phyloP scores from a whole-genome alignment of 37 sponge, comb jelly and placozoan genomes.

The Beroe ovata region DNA sequence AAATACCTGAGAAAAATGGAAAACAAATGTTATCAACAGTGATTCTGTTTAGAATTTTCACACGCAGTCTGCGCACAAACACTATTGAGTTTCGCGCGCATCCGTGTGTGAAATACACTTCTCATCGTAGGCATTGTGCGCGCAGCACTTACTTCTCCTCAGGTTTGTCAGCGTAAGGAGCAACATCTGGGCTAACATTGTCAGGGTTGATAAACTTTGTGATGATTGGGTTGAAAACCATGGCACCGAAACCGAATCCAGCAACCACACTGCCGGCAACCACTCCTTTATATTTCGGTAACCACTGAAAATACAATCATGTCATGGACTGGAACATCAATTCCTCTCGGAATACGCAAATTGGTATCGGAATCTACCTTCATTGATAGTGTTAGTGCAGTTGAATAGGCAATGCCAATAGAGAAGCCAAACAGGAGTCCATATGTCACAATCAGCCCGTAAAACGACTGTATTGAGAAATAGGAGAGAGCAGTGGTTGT shows the following conservation, averaged over 20 bases:
- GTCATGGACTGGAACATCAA: neutral
- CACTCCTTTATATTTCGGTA: conserved; percentile 81
- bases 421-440: conserved; percentile 84
- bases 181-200: conserved; percentile 60
- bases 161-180: conserved; percentile 17
- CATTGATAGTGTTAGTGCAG: conserved; percentile 77
- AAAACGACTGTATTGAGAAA: conserved; percentile 72
- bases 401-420: conserved; percentile 80
- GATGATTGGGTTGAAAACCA: conserved; percentile 75
- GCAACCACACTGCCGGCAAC: conserved; percentile 84
- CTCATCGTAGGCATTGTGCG: too few species aligned
- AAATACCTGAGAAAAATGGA: conserved; percentile 46
- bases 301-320: conserved; percentile 73
- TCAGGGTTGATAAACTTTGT: conserved; percentile 80
- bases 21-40: too few species aligned
- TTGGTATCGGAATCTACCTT: conserved; percentile 44
- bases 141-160: conserved; percentile 17
- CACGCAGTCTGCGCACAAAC: too few species aligned
- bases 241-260: conserved; percentile 86
- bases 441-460: conserved; percentile 75
- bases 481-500: conserved; percentile 5
- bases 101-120: too few species aligned
- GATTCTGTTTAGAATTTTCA: too few species aligned
- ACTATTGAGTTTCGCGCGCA: too few species aligned
- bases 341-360: neutral